phyloP scores from a whole-genome alignment of 2,797 vertebrate species.

The Halcyon smyrnensis region DNA sequence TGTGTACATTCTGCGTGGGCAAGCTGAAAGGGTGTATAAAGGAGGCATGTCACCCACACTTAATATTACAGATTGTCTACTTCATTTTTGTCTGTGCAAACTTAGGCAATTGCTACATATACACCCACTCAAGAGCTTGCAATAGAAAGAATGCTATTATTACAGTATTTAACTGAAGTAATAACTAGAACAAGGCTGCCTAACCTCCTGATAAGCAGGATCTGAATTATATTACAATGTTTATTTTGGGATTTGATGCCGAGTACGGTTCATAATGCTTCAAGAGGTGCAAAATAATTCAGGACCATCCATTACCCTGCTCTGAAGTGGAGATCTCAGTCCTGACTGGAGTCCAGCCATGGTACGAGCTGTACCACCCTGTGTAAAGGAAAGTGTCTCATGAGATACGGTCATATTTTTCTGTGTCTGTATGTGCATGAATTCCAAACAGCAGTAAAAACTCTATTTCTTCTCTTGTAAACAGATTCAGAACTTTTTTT shows the following conservation, averaged over 20 bases:
- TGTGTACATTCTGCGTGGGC: neutral
- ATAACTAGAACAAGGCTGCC: neutral
- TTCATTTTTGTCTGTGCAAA: constrained; percentile 26
- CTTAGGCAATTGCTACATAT: constrained; percentile 39
- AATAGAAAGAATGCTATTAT: constrained; percentile 44
- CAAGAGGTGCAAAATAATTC: neutral
- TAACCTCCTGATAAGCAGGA: neutral
- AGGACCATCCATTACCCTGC: neutral
- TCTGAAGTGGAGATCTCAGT: neutral
- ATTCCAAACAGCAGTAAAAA: too few species aligned
- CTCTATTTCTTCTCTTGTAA: too few species aligned
- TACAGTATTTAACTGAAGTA: constrained; percentile 30
- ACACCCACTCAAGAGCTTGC: constrained; percentile 47
- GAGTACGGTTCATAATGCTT: neutral
- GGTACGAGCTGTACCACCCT: neutral
- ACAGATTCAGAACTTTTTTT: too few species aligned
- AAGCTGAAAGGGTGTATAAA: constrained; percentile 26
- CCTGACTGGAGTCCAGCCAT: neutral
- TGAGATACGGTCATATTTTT: neutral
- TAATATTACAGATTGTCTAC: neutral
- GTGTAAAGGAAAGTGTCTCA: neutral
- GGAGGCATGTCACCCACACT: constrained; percentile 7
- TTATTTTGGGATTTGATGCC: neutral
- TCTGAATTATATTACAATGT: neutral
- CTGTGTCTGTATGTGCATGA: neutral